These are phyloP conservation scores for Myotis pilosus DNA, from an alignment of 2,797 vertebrate species.

Conservation along the genomic window DNA sequence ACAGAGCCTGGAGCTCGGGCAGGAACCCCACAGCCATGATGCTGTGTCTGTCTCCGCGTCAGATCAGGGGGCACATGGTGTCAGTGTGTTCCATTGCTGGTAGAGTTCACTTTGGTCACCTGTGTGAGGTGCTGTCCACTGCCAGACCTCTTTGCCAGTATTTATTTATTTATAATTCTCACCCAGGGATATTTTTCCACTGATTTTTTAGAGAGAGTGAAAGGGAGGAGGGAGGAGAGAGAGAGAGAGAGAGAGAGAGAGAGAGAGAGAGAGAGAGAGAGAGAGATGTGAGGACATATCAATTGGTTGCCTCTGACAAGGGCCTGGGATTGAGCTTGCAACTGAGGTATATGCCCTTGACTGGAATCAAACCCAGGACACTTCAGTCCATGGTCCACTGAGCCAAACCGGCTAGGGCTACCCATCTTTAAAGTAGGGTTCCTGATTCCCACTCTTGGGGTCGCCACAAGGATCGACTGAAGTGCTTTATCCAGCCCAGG, in stretches of 20 bases:
- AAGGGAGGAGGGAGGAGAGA: too few species aligned
- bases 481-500: not conserved
- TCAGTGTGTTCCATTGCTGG: not conserved
- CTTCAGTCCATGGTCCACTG: not conserved
- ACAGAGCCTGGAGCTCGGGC: not conserved
- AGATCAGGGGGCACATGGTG: accelerated
- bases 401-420: not conserved
- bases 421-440: not conserved
- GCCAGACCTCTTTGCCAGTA: not conserved
- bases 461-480: not conserved
- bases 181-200: too few species aligned
- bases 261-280: too few species aligned
- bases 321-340: too few species aligned
- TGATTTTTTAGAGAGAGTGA: too few species aligned
- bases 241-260: too few species aligned
- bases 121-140: not conserved
- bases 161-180: too few species aligned
- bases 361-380: too few species aligned
- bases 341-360: too few species aligned
- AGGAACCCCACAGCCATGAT: not conserved
- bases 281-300: too few species aligned
- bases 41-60: not conserved
- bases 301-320: too few species aligned
- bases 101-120: not conserved
- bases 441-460: not conserved